Conservation (phyloP, 2,113 vertebrate species). For the Orientallactaga bullata region DNA sequence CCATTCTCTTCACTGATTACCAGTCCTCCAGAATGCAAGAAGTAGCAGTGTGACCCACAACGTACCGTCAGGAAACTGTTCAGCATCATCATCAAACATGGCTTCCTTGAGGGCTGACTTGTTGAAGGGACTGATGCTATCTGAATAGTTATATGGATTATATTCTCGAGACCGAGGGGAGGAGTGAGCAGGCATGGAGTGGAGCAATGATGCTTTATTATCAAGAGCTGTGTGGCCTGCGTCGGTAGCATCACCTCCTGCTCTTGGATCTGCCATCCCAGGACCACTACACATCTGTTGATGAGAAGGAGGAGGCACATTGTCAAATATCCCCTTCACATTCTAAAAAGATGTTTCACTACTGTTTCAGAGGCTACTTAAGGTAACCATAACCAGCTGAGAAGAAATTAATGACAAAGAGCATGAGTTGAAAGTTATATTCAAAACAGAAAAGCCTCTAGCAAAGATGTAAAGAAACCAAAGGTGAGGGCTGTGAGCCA, state of each 20-base stretch:
- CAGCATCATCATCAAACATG: conserved; percentile 92
- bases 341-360: conserved; percentile 26
- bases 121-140: conserved; percentile 91
- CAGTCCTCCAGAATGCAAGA: background rate
- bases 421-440: conserved; percentile 24
- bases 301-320: background rate
- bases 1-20: background rate
- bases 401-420: background rate
- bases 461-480: conserved; percentile 34
- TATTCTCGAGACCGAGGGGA: conserved; percentile 93
- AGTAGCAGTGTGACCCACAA: background rate
- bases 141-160: conserved; percentile 94
- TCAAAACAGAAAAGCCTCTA: conserved; percentile 39
- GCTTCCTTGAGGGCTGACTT: conserved; percentile 94
- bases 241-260: conserved; percentile 87
- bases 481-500: background rate
- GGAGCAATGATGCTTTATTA: conserved; percentile 96
- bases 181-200: conserved; percentile 93
- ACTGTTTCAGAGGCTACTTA: conserved; percentile 13
- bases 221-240: conserved; percentile 93
- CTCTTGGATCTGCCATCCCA: conserved; percentile 87
- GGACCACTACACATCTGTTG: conserved; percentile 86
- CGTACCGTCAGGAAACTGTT: conserved; percentile 93
- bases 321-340: background rate
- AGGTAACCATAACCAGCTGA: background rate